Percentiles rank a stretch among this genome's conserved stretches.
These are phyloP conservation scores for Antheraea pernyi DNA, from an alignment of 1,140 invertebrate species.

Conservation along the genomic window DNA sequence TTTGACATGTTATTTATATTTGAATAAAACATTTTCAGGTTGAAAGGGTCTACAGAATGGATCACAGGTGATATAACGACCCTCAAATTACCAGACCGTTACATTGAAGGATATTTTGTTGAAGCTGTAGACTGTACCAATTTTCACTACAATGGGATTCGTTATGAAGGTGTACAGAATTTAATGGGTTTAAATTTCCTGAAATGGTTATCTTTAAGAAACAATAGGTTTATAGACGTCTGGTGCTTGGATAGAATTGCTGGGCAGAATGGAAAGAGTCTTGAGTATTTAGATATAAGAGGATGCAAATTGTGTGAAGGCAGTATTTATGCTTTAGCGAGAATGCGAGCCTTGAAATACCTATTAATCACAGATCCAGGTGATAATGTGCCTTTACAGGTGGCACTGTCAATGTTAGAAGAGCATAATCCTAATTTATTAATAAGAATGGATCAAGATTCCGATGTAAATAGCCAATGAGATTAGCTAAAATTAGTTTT, in stretches of 20 bases:
- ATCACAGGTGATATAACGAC: constrained; percentile 44
- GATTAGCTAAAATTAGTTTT: not conserved
- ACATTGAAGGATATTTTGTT: constrained; percentile 55
- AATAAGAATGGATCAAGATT: constrained; percentile 41
- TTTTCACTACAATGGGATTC: constrained; percentile 61
- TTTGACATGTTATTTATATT: too few species aligned
- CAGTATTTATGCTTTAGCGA: constrained; percentile 54
- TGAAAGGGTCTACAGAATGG: constrained; percentile 56
- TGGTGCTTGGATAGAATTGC: constrained; percentile 72
- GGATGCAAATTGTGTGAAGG: constrained; percentile 60
- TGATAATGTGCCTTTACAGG: constrained; percentile 57
- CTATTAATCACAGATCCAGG: constrained; percentile 62
- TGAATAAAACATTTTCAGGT: constrained; percentile 50
- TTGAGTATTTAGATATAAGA: constrained; percentile 69
- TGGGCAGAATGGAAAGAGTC: constrained; percentile 48
- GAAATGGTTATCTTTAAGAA: constrained; percentile 68
- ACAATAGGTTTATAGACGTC: constrained; percentile 68
- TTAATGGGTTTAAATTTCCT: constrained; percentile 53
- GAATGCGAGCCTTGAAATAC: constrained; percentile 57
- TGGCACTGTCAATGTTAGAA: constrained; percentile 62
- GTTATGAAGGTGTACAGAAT: constrained; percentile 72
- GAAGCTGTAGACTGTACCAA: constrained; percentile 70
- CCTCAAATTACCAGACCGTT: constrained; percentile 55
- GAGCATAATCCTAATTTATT: constrained; percentile 58
- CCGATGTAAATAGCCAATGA: constrained; percentile 6